A percentile compares a stretch with the other conserved stretches of the same genome.
These are phyloP conservation scores for Charaxes varanes DNA, from an alignment of 1,140 invertebrate genomes.

Conservation along the genomic window DNA sequence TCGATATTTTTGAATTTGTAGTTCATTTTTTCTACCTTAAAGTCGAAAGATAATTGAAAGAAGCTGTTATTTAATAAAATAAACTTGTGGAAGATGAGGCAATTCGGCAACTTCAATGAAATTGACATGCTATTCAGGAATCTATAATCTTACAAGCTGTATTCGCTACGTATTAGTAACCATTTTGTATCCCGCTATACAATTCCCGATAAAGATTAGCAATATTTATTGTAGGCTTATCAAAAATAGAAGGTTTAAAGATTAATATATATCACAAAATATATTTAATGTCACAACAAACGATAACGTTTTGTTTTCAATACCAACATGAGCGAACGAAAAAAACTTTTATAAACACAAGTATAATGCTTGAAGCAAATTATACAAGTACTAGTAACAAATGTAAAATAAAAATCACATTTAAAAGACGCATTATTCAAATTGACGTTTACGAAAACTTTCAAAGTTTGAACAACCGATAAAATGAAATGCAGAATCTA, in stretches of 20 bases:
- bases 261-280: slow-evolving; percentile 71
- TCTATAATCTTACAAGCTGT: slow-evolving; percentile 24
- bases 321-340: slow-evolving; percentile 32
- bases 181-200: slow-evolving; percentile 49
- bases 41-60: too few relatives aligned
- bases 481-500: too few relatives aligned
- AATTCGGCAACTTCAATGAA: slow-evolving; percentile 30
- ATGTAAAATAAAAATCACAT: too few relatives aligned
- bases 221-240: slow-evolving; percentile 67
- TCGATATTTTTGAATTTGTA: too few relatives aligned
- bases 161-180: slow-evolving; percentile 18
- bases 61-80: too few relatives aligned
- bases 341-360: slow-evolving; percentile 3
- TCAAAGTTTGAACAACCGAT: too few relatives aligned
- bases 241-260: slow-evolving; percentile 72
- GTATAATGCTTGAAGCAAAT: slow-evolving; percentile 1
- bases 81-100: slow-evolving; percentile 2
- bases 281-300: slow-evolving; percentile 65
- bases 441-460: too few relatives aligned
- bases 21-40: too few relatives aligned
- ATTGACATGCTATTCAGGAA: slow-evolving; percentile 39
- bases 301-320: slow-evolving; percentile 56
- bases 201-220: slow-evolving; percentile 59
- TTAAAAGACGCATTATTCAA: too few relatives aligned
- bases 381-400: too few relatives aligned